Conservation (phyloP, 2,113 vertebrate genomes). For the Pterophyllum scalare region DNA sequence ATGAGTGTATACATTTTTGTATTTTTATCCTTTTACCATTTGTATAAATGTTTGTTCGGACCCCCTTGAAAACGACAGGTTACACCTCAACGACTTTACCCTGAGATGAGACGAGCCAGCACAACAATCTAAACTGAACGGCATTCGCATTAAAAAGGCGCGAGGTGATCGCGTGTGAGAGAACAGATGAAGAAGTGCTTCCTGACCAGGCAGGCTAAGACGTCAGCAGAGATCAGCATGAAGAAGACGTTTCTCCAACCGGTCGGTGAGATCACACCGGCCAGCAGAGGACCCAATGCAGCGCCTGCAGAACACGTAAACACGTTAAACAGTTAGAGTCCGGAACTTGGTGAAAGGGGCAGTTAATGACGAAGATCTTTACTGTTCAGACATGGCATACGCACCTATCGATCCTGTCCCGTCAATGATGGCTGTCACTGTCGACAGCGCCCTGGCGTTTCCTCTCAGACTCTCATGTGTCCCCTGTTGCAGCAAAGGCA, state of each 20-base stretch:
- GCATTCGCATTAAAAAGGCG: not conserved
- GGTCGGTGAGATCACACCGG: conserved; percentile 89
- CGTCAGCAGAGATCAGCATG: conserved; percentile 91
- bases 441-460: conserved; percentile 93
- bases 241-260: conserved; percentile 99
- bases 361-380: not conserved
- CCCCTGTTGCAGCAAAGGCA: conserved; percentile 80
- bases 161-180: not conserved
- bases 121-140: not conserved
- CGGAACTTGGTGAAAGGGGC: not conserved
- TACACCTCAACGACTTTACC: not conserved
- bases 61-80: not conserved
- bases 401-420: conserved; percentile 94
- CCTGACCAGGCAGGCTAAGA: conserved; percentile 92
- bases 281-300: conserved; percentile 91
- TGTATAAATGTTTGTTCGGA: not conserved
- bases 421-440: conserved; percentile 95
- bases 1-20: not conserved
- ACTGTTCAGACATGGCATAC: conserved; percentile 17
- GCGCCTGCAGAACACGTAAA: conserved; percentile 81
- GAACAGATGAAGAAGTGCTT: not conserved
- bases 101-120: not conserved
- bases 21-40: not conserved
- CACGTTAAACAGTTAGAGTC: not conserved
- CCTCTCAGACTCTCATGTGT: conserved; percentile 93